Evolutionary conservation across 2,113 vertebrate genomes (phyloP).

Genomic region (Emberiza fucata): DNA sequence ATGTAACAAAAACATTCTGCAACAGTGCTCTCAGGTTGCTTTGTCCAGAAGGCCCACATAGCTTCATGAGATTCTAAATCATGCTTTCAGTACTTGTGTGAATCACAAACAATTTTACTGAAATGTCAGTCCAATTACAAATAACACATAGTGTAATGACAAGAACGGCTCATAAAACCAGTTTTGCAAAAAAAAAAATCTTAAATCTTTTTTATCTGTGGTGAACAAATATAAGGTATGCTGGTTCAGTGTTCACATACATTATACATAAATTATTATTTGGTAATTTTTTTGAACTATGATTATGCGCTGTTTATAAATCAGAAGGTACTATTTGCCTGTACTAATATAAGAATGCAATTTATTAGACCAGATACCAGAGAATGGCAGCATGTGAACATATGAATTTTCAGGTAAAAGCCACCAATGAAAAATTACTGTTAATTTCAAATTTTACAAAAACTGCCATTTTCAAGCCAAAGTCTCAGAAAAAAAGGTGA

Average conservation of each 20-base stretch:
- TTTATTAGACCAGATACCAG: neutral
- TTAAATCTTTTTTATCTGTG: neutral
- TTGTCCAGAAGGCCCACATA: neutral
- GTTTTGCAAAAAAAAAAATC: neutral
- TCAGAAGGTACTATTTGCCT: neutral
- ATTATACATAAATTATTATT: neutral
- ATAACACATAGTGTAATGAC: neutral
- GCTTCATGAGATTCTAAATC: neutral
- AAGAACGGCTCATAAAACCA: neutral
- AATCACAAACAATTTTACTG: neutral
- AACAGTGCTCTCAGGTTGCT: neutral
- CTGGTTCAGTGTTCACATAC: neutral
- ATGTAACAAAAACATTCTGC: rapidly evolving
- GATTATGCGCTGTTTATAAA: neutral
- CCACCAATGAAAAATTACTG: neutral
- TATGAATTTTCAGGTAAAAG: neutral
- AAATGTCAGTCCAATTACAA: neutral
- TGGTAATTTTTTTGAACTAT: neutral
- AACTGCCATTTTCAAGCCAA: rapidly evolving
- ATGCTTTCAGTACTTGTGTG: neutral
- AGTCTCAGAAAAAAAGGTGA: neutral
- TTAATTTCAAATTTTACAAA: neutral
- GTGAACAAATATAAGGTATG: neutral
- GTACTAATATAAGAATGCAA: neutral
- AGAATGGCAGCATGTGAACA: neutral